These are phyloP conservation scores for Crotalus viridis DNA, from an alignment of 2,113 vertebrate species.

Conservation along the genomic window DNA sequence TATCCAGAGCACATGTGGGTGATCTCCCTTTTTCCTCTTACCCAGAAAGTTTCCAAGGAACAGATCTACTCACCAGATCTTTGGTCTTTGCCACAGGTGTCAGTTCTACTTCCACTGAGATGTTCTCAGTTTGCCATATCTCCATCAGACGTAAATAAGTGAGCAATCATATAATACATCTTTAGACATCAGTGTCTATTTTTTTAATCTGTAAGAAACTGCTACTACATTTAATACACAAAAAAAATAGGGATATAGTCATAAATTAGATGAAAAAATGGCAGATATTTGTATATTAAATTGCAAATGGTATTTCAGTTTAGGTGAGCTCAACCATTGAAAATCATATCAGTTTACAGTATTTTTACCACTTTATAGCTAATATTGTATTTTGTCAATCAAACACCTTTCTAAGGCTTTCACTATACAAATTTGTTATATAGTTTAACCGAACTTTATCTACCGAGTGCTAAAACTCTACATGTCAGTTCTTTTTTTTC, in stretches of 20 bases:
- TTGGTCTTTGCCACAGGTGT: too few species aligned
- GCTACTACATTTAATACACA: not conserved
- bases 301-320: not conserved
- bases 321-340: not conserved
- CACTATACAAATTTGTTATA: conserved; percentile 32
- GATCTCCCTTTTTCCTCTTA: too few species aligned
- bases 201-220: not conserved
- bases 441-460: conserved; percentile 23
- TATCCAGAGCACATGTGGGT: too few species aligned
- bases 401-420: not conserved
- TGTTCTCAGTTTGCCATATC: not conserved
- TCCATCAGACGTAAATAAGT: not conserved
- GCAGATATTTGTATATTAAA: not conserved
- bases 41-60: too few species aligned
- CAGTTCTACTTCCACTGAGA: too few species aligned
- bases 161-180: not conserved
- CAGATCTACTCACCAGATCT: not conserved
- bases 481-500: not conserved
- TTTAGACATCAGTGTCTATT: not conserved
- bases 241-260: not conserved
- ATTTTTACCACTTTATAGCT: not conserved
- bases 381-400: conserved; percentile 34
- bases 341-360: conserved; percentile 15
- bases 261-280: not conserved
- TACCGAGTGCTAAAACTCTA: not conserved